These are phyloP conservation scores for Himalopsyche anomala DNA, from an alignment of 2,888 invertebrate species.

Conservation along the genomic window DNA sequence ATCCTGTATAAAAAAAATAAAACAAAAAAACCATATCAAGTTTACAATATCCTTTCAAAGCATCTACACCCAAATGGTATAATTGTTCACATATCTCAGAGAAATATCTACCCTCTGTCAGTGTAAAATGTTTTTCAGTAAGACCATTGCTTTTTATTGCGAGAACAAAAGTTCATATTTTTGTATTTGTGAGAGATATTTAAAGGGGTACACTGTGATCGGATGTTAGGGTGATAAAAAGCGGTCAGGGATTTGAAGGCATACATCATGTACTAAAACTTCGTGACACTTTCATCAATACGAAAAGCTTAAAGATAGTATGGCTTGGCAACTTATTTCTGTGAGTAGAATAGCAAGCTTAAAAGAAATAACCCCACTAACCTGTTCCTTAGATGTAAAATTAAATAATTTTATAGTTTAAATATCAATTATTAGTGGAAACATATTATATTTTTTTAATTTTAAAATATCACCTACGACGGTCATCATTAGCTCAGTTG, in stretches of 20 bases:
- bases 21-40: slow-evolving; percentile 15
- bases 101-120: slow-evolving; percentile 22
- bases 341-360: too few species aligned
- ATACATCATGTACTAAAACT: neutral
- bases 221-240: slow-evolving; percentile 21
- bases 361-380: too few species aligned
- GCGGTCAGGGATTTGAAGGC: slow-evolving; percentile 26
- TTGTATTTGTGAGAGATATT: slow-evolving; percentile 48
- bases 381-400: too few species aligned
- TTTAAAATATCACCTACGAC: too few species aligned
- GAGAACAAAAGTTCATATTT: slow-evolving; percentile 48
- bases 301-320: too few species aligned
- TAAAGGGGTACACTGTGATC: slow-evolving; percentile 36
- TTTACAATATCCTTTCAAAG: slow-evolving; percentile 30
- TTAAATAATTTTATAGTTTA: too few species aligned
- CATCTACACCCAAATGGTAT: slow-evolving; percentile 24
- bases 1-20: neutral
- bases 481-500: too few species aligned
- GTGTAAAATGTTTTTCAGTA: slow-evolving; percentile 41
- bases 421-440: too few species aligned
- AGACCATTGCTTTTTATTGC: slow-evolving; percentile 46
- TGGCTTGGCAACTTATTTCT: too few species aligned
- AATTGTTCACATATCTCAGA: slow-evolving; percentile 26
- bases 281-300: too few species aligned
- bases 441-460: too few species aligned